Conservation (phyloP, 1,140 invertebrate genomes). For the Maniola jurtina region DNA sequence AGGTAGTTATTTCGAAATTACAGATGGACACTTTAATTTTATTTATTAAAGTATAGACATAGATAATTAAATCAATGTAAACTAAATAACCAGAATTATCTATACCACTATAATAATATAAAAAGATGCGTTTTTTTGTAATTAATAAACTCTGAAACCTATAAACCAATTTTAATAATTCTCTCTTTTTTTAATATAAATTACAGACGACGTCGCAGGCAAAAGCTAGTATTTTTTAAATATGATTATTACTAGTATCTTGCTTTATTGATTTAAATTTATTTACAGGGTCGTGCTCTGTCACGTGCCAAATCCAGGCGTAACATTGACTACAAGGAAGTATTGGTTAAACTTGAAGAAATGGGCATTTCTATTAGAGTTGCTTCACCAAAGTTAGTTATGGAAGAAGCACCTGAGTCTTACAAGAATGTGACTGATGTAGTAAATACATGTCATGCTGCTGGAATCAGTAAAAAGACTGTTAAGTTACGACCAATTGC, state of each 20-base stretch:
- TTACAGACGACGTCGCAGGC: no score
- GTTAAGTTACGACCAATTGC: conserved; percentile 98
- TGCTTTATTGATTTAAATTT: conserved; percentile 1
- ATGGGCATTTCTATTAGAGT: conserved; percentile 99
- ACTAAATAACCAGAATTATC: no score
- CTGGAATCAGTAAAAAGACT: conserved; percentile 98
- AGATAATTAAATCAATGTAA: no score
- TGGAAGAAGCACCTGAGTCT: conserved; percentile 99
- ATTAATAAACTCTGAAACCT: no score
- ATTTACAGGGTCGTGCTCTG: conserved; percentile 92
- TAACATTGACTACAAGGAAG: conserved; percentile 96
- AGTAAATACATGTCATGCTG: conserved; percentile 98
- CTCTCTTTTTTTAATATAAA: no score
- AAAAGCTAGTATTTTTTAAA: no score
- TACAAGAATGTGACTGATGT: conserved; percentile 99
- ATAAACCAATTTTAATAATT: no score
- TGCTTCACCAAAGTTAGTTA: conserved; percentile 99
- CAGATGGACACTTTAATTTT: no score
- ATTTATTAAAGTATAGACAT: no score
- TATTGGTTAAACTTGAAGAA: conserved; percentile 90
- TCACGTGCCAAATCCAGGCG: conserved; percentile 98
- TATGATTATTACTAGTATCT: not conserved
- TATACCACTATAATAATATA: no score
- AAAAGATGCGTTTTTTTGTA: no score
- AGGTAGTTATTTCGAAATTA: no score